Percentiles rank a stretch among this genome's conserved stretches.
phyloP scores from a whole-genome alignment of 1,140 invertebrate species.

The Colletes gigas region DNA sequence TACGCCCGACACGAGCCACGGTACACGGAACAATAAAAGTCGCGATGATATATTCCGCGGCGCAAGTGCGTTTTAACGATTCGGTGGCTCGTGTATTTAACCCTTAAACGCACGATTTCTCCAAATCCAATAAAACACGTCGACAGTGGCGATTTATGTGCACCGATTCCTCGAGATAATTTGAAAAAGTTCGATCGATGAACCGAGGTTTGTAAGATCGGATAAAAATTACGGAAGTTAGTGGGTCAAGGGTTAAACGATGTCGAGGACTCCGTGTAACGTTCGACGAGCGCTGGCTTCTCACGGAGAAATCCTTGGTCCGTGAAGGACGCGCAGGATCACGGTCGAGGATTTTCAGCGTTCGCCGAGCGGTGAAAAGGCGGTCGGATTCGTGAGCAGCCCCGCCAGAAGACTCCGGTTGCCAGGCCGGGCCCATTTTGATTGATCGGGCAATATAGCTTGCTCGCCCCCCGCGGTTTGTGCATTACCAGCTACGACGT shows the following conservation, averaged over 20 bases:
- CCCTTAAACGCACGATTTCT: no score
- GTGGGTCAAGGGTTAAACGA: slow-evolving; percentile 2
- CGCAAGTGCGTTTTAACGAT: slow-evolving; percentile 41
- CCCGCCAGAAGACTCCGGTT: slow-evolving; percentile 61
- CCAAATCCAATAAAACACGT: no score
- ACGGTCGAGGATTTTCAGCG: slow-evolving; percentile 58
- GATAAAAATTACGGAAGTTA: no score
- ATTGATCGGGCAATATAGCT: slow-evolving; percentile 81
- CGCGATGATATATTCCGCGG: slow-evolving; percentile 29
- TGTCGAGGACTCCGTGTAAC: not conserved
- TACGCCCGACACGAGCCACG: not conserved
- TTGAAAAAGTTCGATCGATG: no score
- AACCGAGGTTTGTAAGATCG: no score
- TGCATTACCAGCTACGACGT: slow-evolving; percentile 78
- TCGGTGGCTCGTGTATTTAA: not conserved
- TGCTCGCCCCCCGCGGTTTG: slow-evolving; percentile 78
- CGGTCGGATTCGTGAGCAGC: slow-evolving; percentile 49
- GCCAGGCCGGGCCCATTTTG: slow-evolving; percentile 75
- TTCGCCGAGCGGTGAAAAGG: slow-evolving; percentile 20
- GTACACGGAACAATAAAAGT: slow-evolving; percentile 37
- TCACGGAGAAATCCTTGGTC: slow-evolving; percentile 33
- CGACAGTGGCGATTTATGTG: no score
- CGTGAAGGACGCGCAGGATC: slow-evolving; percentile 42
- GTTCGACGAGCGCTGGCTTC: not conserved
- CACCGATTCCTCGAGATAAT: no score